Conservation (phyloP, 2,797 vertebrate species). For the Melanotaenia parkinsoni region DNA sequence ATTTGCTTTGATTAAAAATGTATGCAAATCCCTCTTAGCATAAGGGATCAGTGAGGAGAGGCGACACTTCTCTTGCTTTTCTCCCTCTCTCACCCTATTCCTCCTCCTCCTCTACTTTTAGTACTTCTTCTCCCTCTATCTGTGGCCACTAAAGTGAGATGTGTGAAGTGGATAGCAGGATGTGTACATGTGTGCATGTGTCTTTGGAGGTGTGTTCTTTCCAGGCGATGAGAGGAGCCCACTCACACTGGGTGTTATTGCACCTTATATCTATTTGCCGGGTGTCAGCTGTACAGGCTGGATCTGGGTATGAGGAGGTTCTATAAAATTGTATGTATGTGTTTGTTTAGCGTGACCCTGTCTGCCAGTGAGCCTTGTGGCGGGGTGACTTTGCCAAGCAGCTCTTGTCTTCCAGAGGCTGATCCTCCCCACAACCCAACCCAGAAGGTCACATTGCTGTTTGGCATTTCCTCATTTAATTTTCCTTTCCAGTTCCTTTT, state of each 20-base stretch:
- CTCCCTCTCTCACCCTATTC: constrained; percentile 36
- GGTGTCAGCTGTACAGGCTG: constrained; percentile 46
- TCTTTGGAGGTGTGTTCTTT: constrained; percentile 47
- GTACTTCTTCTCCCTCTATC: constrained; percentile 47
- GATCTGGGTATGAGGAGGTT: constrained; percentile 37
- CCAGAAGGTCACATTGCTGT: constrained; percentile 72
- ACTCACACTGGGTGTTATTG: constrained; percentile 66
- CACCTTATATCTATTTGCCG: constrained; percentile 60
- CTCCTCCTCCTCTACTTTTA: constrained; percentile 42
- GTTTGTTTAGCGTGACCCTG: constrained; percentile 52
- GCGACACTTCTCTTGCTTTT: constrained; percentile 72
- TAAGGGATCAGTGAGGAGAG: constrained; percentile 81
- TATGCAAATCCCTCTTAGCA: constrained; percentile 87
- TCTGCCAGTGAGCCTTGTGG: constrained; percentile 52
- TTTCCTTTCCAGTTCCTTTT: constrained; percentile 15
- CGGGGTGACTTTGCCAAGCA: constrained; percentile 73
- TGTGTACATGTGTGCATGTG: constrained; percentile 53
- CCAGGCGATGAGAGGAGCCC: constrained; percentile 52
- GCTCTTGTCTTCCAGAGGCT: constrained; percentile 63
- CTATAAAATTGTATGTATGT: constrained; percentile 35
- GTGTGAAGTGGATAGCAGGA: constrained; percentile 56
- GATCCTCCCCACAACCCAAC: constrained; percentile 58
- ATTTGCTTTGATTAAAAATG: constrained; percentile 90
- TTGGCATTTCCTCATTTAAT: constrained; percentile 36
- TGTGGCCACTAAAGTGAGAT: constrained; percentile 61